Base-by-base conservation (phyloP, 2,797 vertebrate species). In the Erpetoichthys calabaricus region DNA sequence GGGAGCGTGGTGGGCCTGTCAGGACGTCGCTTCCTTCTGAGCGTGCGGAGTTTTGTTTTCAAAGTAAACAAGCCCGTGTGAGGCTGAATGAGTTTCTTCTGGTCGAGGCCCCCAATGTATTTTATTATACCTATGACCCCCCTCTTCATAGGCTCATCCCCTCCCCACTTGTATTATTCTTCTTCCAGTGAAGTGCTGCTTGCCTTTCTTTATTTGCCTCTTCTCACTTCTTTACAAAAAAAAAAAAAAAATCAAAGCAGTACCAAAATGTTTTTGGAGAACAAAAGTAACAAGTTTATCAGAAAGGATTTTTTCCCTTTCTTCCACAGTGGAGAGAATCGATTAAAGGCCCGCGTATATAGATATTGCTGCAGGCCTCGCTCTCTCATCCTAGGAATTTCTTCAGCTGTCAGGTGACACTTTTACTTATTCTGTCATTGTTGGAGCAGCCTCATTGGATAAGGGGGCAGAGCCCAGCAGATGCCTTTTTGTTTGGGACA, bases 401-500 rank as follows among this genome's bases (percentile, higher is more conserved):
- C 73, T 71, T 78, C 77, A 78, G 77, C 77, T 81, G 73, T 70
- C 70, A 61, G 75, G 71, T 80, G 74, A 86, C 72, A 78, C 73
- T 76, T 69, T 69, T 77, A 76, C 71, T 70, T 76, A 75, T 79
- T 65, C 73, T 67, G 60, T 66, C 66, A 77, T 79, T 86, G 83
- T 76, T 72, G 71, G 50, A 45, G 62, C 59, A 66, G 70, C 67
- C 66, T 71, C 68, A 57, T 64, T 73, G 65, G 64, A 64, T 62
- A 65, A 72, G 51, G 68, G 66, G 70, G 65, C 66, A 75, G 63
- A 78, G 70, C 63, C 70, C 42, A 47, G 79, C 84, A 89, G 87
- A 89, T 86, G 86, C 84, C 78, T 84, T 86, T 86, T 87, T 83
- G 80, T 86, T 74, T 77, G 73, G 80, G 75, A 87, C 84, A 85